These are phyloP conservation scores for Loris lydekkerianus DNA, from an alignment of 2,797 vertebrate species.

Conservation along the genomic window DNA sequence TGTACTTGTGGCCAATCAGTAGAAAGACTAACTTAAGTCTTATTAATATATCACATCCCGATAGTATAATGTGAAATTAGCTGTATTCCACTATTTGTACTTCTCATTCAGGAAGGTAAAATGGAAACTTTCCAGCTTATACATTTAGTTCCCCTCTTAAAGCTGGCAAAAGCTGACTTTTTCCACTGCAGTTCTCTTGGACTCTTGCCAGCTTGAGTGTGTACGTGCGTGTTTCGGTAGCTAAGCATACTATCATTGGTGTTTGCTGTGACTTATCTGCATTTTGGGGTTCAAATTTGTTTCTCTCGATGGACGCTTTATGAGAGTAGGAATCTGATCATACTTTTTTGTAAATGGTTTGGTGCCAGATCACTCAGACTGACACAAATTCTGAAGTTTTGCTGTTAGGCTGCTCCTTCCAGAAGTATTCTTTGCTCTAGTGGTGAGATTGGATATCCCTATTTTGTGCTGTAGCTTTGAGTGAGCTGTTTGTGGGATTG, in stretches of 20 bases:
- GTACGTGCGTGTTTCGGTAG: slow-evolving; percentile 18
- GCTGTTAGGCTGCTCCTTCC: background rate
- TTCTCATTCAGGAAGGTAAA: slow-evolving; percentile 70
- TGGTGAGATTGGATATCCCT: background rate
- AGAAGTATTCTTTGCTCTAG: background rate
- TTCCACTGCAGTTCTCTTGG: slow-evolving; percentile 77
- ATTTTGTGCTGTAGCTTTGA: slow-evolving; percentile 32
- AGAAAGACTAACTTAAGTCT: slow-evolving; percentile 26
- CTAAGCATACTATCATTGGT: slow-evolving; percentile 37
- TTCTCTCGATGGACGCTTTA: slow-evolving; percentile 11
- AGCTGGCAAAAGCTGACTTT: slow-evolving; percentile 79
- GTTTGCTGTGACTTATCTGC: slow-evolving; percentile 49
- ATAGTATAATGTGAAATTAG: slow-evolving; percentile 51
- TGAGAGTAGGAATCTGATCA: slow-evolving; percentile 20
- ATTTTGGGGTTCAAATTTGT: slow-evolving; percentile 38
- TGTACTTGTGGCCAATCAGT: background rate
- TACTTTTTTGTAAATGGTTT: slow-evolving; percentile 44
- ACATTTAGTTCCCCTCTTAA: slow-evolving; percentile 73
- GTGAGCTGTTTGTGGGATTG: background rate
- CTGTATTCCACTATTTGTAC: slow-evolving; percentile 57
- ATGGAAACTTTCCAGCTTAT: slow-evolving; percentile 79
- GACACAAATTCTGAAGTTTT: background rate
- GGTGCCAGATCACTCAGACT: background rate
- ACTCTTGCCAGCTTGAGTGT: slow-evolving; percentile 45
- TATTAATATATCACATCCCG: slow-evolving; percentile 55